Evolutionary conservation across 2,797 vertebrate genomes (phyloP).

Genomic region (Diplodus puntazzo): DNA sequence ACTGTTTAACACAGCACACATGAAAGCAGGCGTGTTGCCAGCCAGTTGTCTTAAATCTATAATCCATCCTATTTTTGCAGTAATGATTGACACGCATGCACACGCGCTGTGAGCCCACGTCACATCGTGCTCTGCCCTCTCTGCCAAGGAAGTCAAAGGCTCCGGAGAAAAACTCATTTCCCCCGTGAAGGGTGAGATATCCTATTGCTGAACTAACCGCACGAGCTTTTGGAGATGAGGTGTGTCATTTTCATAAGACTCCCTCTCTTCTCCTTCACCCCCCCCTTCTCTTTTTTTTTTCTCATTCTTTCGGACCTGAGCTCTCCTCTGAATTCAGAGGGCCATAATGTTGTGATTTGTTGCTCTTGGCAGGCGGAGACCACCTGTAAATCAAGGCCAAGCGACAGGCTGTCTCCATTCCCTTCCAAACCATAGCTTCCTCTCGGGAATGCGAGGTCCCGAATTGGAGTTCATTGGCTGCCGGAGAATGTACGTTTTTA

Average conservation of each 20-base stretch:
- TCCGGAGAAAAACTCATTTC: conserved; percentile 52
- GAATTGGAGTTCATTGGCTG: conserved; percentile 66
- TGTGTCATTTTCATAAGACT: conserved; percentile 50
- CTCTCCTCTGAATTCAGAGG: conserved; percentile 61
- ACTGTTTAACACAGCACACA: conserved; percentile 34
- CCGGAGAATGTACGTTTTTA: conserved; percentile 46
- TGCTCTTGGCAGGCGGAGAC: conserved; percentile 68
- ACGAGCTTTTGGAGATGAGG: conserved; percentile 53
- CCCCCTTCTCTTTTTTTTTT: conserved; percentile 15
- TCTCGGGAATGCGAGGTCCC: conserved; percentile 62
- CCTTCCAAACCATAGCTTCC: conserved; percentile 62
- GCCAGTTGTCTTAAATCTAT: conserved; percentile 40
- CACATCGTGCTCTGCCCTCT: conserved; percentile 15
- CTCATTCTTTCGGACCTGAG: conserved; percentile 52
- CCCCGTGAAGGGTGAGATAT: conserved; percentile 41
- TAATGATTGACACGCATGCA: conserved; percentile 47
- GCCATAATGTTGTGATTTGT: conserved; percentile 76
- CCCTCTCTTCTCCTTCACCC: conserved; percentile 27
- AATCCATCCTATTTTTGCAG: conserved; percentile 37
- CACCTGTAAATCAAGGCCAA: conserved; percentile 78
- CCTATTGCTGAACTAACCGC: conserved; percentile 33
- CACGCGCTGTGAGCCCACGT: conserved; percentile 4
- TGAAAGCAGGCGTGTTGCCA: conserved; percentile 39
- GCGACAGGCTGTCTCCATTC: conserved; percentile 71
- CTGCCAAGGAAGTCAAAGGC: conserved; percentile 41